Percentiles rank a stretch among this genome's conserved stretches.
Evolutionary conservation across 2,888 invertebrate genomes (phyloP).

Genomic region (Erebia epiphron): DNA sequence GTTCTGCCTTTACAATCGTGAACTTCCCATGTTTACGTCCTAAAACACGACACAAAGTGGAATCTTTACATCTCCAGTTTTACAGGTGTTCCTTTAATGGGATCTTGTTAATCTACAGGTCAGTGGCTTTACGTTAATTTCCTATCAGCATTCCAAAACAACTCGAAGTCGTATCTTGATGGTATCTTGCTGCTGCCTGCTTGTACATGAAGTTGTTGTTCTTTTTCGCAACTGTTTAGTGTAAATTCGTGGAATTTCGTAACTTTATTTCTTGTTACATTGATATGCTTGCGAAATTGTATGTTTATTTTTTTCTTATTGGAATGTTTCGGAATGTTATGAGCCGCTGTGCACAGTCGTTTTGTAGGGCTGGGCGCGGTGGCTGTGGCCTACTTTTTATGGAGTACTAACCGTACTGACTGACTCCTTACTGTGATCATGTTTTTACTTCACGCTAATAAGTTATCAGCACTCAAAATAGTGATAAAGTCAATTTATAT

Average conservation of each 20-base stretch:
- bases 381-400: constrained; percentile 67
- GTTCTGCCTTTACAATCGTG: constrained; percentile 73
- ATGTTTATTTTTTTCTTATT: constrained; percentile 32
- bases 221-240: not conserved
- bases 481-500: not conserved
- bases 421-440: constrained; percentile 39
- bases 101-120: constrained; percentile 80
- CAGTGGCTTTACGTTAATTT: constrained; percentile 39
- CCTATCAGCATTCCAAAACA: not conserved
- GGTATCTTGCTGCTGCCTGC: too few relatives aligned
- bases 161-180: not conserved
- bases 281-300: not conserved
- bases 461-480: not conserved
- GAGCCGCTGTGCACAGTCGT: constrained; percentile 26
- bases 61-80: constrained; percentile 58
- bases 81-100: constrained; percentile 73
- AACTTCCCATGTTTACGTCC: constrained; percentile 77
- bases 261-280: constrained; percentile 5
- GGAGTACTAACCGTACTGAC: constrained; percentile 32
- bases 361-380: constrained; percentile 64
- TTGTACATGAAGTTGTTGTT: not conserved
- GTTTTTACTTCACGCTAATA: constrained; percentile 21
- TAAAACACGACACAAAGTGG: constrained; percentile 61
- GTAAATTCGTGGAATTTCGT: not conserved
- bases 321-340: constrained; percentile 25